A percentile compares a stretch with the other conserved stretches of the same genome.
phyloP scores from a whole-genome alignment of 2,797 vertebrate species.

The Sebastes glaucus region DNA sequence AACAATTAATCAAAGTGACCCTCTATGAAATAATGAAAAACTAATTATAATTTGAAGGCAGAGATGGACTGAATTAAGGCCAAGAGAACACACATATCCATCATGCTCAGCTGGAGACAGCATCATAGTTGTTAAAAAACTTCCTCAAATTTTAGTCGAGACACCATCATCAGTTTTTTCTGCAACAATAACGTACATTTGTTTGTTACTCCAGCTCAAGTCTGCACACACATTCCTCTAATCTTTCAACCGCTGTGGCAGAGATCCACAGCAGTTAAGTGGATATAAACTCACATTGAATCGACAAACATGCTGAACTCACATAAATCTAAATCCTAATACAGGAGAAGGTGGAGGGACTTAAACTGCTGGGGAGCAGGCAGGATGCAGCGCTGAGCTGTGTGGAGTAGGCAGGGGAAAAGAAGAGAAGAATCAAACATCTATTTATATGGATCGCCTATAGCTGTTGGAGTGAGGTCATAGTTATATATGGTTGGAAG shows the following conservation, averaged over 20 bases:
- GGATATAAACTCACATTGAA: constrained; percentile 15
- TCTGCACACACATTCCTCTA: neutral
- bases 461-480: neutral
- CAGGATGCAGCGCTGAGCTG: neutral
- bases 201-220: neutral
- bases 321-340: constrained; percentile 41
- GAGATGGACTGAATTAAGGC: neutral
- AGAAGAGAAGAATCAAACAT: neutral
- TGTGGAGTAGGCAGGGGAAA: neutral
- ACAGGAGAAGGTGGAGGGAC: constrained; percentile 8
- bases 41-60: neutral
- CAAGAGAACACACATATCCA: neutral
- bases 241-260: neutral
- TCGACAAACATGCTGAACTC: constrained; percentile 37
- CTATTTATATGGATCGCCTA: neutral
- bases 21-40: neutral
- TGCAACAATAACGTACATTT: constrained; percentile 5
- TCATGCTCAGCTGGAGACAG: neutral
- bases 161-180: neutral
- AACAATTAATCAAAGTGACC: neutral
- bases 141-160: neutral
- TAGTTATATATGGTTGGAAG: neutral
- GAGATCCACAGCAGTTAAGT: constrained; percentile 21
- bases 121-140: neutral
- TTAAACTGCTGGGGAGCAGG: neutral